These are phyloP conservation scores for Marmota flaviventris DNA, from an alignment of 2,113 vertebrate species.

Conservation along the genomic window DNA sequence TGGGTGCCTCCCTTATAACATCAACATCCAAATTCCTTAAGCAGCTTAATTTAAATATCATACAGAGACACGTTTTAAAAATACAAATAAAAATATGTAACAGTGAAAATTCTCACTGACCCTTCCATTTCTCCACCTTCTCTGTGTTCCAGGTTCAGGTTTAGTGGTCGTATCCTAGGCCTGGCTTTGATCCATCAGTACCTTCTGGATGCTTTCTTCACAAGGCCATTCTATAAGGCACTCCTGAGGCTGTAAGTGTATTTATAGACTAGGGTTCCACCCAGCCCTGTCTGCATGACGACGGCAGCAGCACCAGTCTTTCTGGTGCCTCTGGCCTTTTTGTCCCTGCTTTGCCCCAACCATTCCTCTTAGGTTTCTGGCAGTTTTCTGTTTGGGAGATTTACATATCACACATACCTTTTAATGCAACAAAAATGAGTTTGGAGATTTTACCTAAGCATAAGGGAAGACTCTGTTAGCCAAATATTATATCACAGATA, in stretches of 20 bases:
- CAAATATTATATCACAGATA: neutral
- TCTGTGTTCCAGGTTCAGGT: constrained; percentile 94
- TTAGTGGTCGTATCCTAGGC: constrained; percentile 98
- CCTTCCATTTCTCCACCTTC: constrained; percentile 64
- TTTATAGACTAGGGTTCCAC: neutral
- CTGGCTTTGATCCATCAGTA: constrained; percentile 99
- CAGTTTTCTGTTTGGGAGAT: neutral
- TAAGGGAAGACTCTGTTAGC: neutral
- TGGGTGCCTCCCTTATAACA: neutral
- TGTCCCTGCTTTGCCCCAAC: neutral
- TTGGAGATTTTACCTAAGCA: neutral
- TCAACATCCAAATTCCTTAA: neutral
- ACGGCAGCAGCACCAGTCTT: too few relatives aligned
- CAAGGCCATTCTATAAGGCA: constrained; percentile 98
- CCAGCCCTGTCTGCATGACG: neutral
- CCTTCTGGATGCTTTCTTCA: constrained; percentile 99
- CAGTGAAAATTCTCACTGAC: neutral
- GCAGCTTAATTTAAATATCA: neutral
- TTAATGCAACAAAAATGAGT: neutral
- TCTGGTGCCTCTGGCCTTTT: neutral
- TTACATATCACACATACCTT: neutral
- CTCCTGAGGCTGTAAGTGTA: constrained; percentile 95
- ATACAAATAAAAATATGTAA: neutral
- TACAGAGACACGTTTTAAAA: constrained; percentile 7
- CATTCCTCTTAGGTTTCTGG: neutral